Evolutionary conservation across 2,797 vertebrate species (phyloP).

Genomic region (Nyctibius grandis): DNA sequence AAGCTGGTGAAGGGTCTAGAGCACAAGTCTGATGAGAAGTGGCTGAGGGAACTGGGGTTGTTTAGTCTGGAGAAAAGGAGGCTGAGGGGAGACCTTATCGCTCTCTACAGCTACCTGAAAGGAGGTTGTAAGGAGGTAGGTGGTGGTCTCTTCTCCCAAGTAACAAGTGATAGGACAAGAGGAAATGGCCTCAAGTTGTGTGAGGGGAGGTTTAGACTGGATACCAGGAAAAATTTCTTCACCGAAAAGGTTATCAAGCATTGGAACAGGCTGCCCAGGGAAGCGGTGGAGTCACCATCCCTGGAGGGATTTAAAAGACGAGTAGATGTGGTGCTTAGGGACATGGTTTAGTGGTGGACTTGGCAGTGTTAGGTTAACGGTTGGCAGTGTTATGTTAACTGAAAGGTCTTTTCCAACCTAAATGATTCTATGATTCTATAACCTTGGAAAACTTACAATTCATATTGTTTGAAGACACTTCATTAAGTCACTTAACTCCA

Average conservation of each 20-base stretch:
- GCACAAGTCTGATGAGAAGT: neutral
- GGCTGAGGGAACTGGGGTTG: neutral
- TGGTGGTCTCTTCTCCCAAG: neutral
- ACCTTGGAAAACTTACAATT: neutral
- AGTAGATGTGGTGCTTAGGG: neutral
- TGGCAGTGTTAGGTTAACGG: neutral
- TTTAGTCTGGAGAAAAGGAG: neutral
- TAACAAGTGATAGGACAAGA: neutral
- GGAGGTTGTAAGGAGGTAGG: too few species aligned
- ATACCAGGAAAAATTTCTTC: neutral
- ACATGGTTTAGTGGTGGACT: neutral
- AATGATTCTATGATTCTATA: neutral
- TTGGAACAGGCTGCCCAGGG: neutral
- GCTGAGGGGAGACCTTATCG: neutral
- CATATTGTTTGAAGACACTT: neutral
- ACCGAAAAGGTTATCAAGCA: neutral
- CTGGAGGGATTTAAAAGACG: neutral
- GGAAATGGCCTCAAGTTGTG: neutral
- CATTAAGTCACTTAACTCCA: neutral
- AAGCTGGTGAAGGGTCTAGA: neutral
- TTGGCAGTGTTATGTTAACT: neutral
- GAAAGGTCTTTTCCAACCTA: neutral
- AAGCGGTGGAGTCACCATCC: neutral
- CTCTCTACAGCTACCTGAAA: neutral
- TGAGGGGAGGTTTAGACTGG: neutral